Conservation (phyloP, 2,888 invertebrate species). For the Gastrophysa polygoni region DNA sequence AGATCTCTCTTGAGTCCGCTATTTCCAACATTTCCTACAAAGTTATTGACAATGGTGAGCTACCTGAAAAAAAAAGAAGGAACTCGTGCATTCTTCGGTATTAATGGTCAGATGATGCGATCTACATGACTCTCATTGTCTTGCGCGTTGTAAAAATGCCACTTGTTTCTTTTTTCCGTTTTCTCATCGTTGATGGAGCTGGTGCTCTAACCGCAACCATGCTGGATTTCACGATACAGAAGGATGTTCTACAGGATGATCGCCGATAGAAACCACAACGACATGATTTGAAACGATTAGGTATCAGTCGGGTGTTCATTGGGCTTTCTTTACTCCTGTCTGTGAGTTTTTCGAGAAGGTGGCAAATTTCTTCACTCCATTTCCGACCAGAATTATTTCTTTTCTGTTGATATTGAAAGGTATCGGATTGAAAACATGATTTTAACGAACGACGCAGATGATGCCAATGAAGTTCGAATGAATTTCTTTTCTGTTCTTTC, state of each 20-base stretch:
- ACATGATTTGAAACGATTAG: no score
- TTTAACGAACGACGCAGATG: no score
- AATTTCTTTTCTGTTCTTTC: no score
- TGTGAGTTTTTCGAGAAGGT: no score
- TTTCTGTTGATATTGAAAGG: no score
- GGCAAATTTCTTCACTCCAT: no score
- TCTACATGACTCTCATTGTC: constrained; percentile 43
- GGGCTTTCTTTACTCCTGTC: no score
- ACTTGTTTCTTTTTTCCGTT: constrained; percentile 10
- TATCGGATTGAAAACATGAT: no score
- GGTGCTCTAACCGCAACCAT: neutral
- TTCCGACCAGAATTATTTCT: no score
- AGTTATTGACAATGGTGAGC: constrained; percentile 49
- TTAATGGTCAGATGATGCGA: constrained; percentile 43
- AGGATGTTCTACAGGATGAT: neutral
- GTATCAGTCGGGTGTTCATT: no score
- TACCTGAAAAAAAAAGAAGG: constrained; percentile 41
- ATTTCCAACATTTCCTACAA: constrained; percentile 41
- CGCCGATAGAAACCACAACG: neutral
- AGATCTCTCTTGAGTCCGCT: no score
- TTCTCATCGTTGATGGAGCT: constrained; percentile 7
- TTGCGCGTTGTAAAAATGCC: constrained; percentile 40
- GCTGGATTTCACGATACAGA: neutral
- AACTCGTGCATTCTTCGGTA: constrained; percentile 48
- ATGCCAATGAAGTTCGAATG: no score